Percentiles rank a stretch among this genome's conserved stretches.
These are phyloP conservation scores for Neotragus pygmaeus DNA, from an alignment of 2,113 vertebrate species.

Conservation along the genomic window DNA sequence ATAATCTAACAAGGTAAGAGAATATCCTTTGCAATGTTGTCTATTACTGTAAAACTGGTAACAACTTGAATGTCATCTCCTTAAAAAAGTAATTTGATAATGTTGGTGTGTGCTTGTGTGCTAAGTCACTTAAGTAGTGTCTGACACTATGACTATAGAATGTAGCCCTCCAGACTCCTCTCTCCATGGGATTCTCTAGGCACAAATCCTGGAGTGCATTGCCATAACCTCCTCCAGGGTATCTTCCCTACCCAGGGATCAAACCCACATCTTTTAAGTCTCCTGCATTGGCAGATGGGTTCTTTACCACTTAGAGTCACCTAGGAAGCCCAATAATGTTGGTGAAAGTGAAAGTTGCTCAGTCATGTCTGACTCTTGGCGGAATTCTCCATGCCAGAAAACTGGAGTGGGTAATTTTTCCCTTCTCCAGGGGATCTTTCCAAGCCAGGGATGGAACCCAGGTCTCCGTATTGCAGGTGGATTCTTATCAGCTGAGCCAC, in stretches of 20 bases:
- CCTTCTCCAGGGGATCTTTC: not conserved
- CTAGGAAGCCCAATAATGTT: not conserved
- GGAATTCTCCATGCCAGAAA: not conserved
- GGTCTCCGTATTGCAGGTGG: not conserved
- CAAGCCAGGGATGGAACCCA: not conserved
- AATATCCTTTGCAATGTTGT: not conserved
- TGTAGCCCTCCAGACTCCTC: not conserved
- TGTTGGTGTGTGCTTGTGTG: fast-evolving
- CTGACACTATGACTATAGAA: not conserved
- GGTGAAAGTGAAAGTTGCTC: not conserved
- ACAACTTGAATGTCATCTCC: not conserved
- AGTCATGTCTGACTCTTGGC: not conserved
- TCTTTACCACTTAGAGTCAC: not conserved
- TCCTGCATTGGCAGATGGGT: not conserved
- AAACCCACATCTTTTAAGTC: not conserved
- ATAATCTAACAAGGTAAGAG: not conserved
- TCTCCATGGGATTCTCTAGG: not conserved
- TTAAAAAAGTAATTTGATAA: not conserved
- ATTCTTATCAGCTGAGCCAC: not conserved
- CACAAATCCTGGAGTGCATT: not conserved
- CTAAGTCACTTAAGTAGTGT: not conserved
- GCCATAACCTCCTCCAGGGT: not conserved
- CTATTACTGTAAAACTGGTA: not conserved
- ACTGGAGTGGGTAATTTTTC: not conserved
- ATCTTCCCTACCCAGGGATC: not conserved